These are phyloP conservation scores for Anguilla obscura DNA, from an alignment of 2,797 vertebrate genomes.

Conservation along the genomic window DNA sequence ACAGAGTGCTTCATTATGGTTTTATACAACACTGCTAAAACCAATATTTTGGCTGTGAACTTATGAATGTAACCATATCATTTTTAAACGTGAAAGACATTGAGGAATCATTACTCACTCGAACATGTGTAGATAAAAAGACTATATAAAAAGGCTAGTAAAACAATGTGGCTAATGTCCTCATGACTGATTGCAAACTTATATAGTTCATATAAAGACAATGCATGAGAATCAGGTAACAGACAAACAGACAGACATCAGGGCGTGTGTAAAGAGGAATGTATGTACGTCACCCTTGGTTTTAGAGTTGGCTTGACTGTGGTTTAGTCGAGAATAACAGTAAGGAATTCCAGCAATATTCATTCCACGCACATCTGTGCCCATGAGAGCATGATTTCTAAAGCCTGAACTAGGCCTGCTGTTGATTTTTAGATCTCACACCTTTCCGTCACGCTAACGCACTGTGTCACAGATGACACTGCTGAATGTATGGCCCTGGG, in stretches of 20 bases:
- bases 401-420: not conserved
- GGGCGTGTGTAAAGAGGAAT: not conserved
- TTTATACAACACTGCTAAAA: not conserved
- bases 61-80: not conserved
- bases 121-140: not conserved
- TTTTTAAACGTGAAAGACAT: not conserved
- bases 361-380: not conserved
- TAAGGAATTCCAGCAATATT: not conserved
- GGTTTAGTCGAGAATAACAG: not conserved
- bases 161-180: not conserved
- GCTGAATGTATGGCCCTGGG: not conserved
- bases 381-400: not conserved
- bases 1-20: not conserved
- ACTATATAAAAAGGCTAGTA: not conserved
- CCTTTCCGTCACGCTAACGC: not conserved
- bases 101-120: not conserved
- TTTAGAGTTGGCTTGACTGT: not conserved
- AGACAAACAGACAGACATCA: not conserved
- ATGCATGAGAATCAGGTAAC: not conserved
- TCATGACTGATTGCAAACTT: not conserved
- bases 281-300: not conserved
- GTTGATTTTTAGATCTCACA: not conserved
- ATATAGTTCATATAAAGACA: not conserved
- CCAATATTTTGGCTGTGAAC: not conserved
- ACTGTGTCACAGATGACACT: not conserved